phyloP scores from a whole-genome alignment of 2,888 invertebrate genomes.

The Torymus tubicola region DNA sequence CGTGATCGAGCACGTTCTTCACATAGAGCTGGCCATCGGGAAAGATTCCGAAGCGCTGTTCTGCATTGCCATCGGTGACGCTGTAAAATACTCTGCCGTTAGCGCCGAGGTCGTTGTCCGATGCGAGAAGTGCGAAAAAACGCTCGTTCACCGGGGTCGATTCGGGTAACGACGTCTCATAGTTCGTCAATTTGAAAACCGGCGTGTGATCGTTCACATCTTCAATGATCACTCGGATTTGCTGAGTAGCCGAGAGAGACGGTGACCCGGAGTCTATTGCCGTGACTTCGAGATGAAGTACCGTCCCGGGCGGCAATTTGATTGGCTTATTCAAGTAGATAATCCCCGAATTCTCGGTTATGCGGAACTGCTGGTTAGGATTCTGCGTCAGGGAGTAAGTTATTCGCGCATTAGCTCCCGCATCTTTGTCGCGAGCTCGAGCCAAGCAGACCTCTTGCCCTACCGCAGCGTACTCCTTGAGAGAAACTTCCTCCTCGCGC shows the following conservation, averaged over 20 bases:
- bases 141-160: constrained; percentile 93
- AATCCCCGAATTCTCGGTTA: constrained; percentile 91
- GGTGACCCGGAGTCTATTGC: constrained; percentile 91
- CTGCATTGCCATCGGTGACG: constrained; percentile 91
- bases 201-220: constrained; percentile 98
- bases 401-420: constrained; percentile 91
- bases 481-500: constrained; percentile 82
- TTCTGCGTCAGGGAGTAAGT: constrained; percentile 89
- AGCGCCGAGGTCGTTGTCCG: constrained; percentile 89
- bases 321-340: constrained; percentile 91
- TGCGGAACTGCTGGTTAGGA: constrained; percentile 88
- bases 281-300: constrained; percentile 86
- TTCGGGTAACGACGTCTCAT: constrained; percentile 94
- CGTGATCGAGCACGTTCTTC: constrained; percentile 90
- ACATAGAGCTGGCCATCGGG: constrained; percentile 96
- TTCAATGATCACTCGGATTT: constrained; percentile 84
- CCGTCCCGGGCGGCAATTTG: constrained; percentile 84
- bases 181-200: constrained; percentile 92
- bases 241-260: constrained; percentile 85
- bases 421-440: constrained; percentile 90
- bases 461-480: constrained; percentile 93
- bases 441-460: constrained; percentile 95
- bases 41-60: constrained; percentile 93
- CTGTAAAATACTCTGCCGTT: constrained; percentile 89
- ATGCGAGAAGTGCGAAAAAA: constrained; percentile 93